A percentile compares a stretch with the other conserved stretches of the same genome.
These are phyloP conservation scores for Globodera rostochiensis DNA, from an alignment of 1,140 invertebrate species.

Conservation along the genomic window DNA sequence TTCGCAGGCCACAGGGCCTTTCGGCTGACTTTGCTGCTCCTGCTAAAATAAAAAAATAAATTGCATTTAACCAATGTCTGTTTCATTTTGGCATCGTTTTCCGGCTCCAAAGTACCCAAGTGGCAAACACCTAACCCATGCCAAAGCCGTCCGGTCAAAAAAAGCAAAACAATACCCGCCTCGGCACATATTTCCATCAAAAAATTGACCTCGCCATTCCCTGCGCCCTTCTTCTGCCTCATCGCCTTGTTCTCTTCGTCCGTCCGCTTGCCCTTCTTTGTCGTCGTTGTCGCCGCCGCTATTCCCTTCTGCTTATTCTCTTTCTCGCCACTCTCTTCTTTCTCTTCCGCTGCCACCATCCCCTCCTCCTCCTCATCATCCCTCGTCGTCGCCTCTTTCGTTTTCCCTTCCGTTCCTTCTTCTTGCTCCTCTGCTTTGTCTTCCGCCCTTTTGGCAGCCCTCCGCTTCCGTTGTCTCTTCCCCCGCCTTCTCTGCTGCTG, in stretches of 20 bases:
- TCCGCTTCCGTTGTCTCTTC: constrained; percentile 1
- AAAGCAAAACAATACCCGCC: too few species aligned
- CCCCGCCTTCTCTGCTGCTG: constrained; percentile 28
- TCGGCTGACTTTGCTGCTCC: constrained; percentile 25
- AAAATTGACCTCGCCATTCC: neutral
- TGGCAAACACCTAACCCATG: neutral
- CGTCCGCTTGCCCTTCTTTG: neutral
- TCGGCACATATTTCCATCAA: constrained; percentile 10
- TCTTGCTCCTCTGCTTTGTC: constrained; percentile 13
- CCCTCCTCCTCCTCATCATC: neutral
- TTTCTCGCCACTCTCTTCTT: constrained; percentile 22
- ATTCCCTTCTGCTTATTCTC: neutral
- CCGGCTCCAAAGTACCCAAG: neutral
- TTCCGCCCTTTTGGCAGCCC: neutral
- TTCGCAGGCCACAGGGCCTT: constrained; percentile 22
- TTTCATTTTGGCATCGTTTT: neutral
- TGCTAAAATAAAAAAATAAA: constrained; percentile 1
- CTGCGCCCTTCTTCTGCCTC: neutral
- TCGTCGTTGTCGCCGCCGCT: neutral
- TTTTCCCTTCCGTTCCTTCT: neutral
- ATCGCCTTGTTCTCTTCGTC: neutral
- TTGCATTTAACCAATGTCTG: constrained; percentile 26
- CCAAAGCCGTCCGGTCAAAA: neutral
- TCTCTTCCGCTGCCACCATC: constrained; percentile 17
- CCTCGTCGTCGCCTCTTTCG: neutral